phyloP scores from a whole-genome alignment of 2,888 invertebrate species.

The Xestoiulus laeticollis region DNA sequence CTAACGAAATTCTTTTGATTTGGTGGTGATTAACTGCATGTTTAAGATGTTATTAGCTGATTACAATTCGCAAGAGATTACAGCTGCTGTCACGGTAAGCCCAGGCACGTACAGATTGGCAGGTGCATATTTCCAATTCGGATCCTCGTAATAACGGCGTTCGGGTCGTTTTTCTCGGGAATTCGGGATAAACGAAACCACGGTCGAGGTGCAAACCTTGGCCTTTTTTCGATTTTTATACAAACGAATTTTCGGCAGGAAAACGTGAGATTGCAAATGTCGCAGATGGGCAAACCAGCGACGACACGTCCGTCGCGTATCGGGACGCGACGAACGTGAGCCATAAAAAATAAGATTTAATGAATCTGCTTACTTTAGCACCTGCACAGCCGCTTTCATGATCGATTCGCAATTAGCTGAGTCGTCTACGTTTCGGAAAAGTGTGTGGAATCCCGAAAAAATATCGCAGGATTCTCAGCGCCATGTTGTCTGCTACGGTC shows the following conservation, averaged over 20 bases:
- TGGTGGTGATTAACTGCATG: not conserved
- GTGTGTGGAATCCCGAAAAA: slow-evolving; percentile 41
- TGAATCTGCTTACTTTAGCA: slow-evolving; percentile 55
- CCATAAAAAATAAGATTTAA: not conserved
- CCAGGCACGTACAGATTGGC: not conserved
- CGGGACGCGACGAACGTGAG: not conserved
- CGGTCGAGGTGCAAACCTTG: not conserved
- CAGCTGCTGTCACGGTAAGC: slow-evolving; percentile 26
- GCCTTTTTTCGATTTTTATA: not conserved
- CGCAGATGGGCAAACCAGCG: not conserved
- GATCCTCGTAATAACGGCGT: not conserved
- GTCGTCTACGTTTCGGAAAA: slow-evolving; percentile 32
- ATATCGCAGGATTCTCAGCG: slow-evolving; percentile 34
- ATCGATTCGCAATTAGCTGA: slow-evolving; percentile 39
- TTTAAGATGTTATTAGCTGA: not conserved
- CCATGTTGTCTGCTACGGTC: slow-evolving; percentile 49
- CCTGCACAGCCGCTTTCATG: slow-evolving; percentile 56
- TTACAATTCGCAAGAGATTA: not conserved
- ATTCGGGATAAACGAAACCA: not conserved
- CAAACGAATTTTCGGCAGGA: not conserved
- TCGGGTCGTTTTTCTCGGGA: not conserved
- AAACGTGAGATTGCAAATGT: slow-evolving; percentile 35
- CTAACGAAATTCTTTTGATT: not conserved
- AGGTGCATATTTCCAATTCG: not conserved
- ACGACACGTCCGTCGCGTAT: not conserved